These are phyloP conservation scores for Cistogaster globosa DNA, from an alignment of 2,888 invertebrate species.

Conservation along the genomic window DNA sequence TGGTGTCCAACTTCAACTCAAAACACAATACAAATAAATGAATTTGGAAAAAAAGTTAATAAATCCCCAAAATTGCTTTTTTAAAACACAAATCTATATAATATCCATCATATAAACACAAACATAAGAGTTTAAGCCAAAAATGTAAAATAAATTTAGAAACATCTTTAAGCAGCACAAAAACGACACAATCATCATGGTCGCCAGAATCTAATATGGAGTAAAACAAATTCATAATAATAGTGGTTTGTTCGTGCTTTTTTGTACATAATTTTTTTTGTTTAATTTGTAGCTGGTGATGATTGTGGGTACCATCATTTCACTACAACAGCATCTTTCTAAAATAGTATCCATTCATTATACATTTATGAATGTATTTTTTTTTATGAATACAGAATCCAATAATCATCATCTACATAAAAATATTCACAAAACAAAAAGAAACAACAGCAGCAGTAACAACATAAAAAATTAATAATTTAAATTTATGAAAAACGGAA, in stretches of 20 bases:
- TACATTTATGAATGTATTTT: slow-evolving; percentile 17
- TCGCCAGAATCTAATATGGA: slow-evolving; percentile 66
- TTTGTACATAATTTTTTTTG: background rate
- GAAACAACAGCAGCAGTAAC: slow-evolving; percentile 25
- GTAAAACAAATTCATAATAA: slow-evolving; percentile 64
- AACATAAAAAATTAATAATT: slow-evolving; percentile 80
- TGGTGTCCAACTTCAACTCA: slow-evolving; percentile 56
- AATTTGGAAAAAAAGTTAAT: slow-evolving; percentile 56
- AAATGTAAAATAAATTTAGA: slow-evolving; percentile 52
- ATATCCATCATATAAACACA: slow-evolving; percentile 10
- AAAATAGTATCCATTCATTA: slow-evolving; percentile 61
- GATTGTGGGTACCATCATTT: slow-evolving; percentile 62
- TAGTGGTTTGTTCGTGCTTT: slow-evolving; percentile 50
- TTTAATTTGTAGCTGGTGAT: slow-evolving; percentile 43
- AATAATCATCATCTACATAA: slow-evolving; percentile 77
- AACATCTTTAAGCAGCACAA: slow-evolving; percentile 33
- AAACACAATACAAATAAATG: slow-evolving; percentile 60
- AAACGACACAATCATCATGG: slow-evolving; percentile 70
- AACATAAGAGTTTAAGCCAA: slow-evolving; percentile 51
- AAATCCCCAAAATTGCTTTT: slow-evolving; percentile 69
- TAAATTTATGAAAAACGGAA: slow-evolving; percentile 82
- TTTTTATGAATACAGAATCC: slow-evolving; percentile 68
- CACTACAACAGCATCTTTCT: slow-evolving; percentile 27
- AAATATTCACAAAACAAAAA: slow-evolving; percentile 40
- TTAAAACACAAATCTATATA: background rate